These are phyloP conservation scores for Xiphorhynchus erythropygius DNA, from an alignment of 2,797 vertebrate species.

Conservation along the genomic window DNA sequence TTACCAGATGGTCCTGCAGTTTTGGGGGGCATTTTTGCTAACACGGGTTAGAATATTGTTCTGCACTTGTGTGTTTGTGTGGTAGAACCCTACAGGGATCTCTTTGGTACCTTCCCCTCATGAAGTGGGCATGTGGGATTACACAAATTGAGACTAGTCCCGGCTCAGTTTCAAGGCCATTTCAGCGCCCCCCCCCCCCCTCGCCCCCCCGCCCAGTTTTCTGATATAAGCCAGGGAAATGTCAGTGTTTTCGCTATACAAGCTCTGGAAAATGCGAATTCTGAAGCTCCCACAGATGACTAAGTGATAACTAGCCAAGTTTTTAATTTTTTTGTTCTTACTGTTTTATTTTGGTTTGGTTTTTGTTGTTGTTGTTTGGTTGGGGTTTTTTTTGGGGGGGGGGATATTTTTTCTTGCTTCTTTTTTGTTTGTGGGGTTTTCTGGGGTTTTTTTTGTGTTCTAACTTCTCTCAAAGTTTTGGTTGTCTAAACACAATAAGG, in stretches of 20 bases:
- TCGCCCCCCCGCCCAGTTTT: background rate
- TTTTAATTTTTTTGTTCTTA: background rate
- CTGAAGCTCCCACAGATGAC: background rate
- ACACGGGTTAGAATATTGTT: background rate
- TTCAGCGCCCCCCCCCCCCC: background rate
- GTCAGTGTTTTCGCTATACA: background rate
- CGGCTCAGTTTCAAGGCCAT: background rate
- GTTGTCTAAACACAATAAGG: background rate
- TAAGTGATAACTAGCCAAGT: background rate
- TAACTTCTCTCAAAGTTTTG: background rate
- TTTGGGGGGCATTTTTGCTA: background rate
- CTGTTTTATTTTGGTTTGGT: too few relatives aligned
- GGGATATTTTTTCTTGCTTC: too few relatives aligned
- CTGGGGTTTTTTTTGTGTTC: background rate
- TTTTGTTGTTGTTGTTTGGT: too few relatives aligned
- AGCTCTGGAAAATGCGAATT: background rate
- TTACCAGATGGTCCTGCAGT: background rate
- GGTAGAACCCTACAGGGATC: background rate
- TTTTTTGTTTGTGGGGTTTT: too few relatives aligned
- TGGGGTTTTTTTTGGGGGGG: too few relatives aligned
- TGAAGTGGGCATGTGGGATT: rapidly evolving
- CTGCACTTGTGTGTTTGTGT: background rate
- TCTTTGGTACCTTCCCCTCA: background rate
- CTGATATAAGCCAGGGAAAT: background rate
- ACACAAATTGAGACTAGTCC: background rate